Evolutionary conservation across 2,797 vertebrate species (phyloP).

Genomic region (Telmatherina bonti): DNA sequence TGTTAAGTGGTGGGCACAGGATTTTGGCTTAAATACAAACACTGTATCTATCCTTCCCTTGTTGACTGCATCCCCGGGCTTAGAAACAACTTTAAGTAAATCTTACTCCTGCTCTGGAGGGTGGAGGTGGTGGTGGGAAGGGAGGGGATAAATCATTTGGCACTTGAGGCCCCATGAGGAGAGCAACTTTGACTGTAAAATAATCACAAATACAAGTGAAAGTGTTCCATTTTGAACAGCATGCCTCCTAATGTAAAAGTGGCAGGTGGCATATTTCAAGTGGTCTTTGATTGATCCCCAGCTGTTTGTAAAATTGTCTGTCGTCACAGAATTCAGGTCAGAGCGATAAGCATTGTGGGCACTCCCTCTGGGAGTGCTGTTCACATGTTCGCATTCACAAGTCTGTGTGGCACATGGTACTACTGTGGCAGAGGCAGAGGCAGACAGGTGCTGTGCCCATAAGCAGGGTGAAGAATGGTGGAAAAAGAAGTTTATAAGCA

Average conservation of each 20-base stretch:
- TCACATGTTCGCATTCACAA: constrained; percentile 74
- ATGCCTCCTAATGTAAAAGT: constrained; percentile 87
- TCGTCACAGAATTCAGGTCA: constrained; percentile 88
- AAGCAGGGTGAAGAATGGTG: constrained; percentile 9
- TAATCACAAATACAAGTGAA: constrained; percentile 86
- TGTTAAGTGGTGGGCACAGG: constrained; percentile 47
- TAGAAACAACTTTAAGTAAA: constrained; percentile 80
- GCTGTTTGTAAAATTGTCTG: constrained; percentile 88
- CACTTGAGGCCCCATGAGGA: constrained; percentile 80
- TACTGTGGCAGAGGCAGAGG: constrained; percentile 25
- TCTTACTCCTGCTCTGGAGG: constrained; percentile 71
- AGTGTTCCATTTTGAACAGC: constrained; percentile 86
- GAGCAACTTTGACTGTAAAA: constrained; percentile 84
- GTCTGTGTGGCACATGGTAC: constrained; percentile 41
- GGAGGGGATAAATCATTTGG: constrained; percentile 83
- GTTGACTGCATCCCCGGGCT: constrained; percentile 76
- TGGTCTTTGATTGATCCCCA: constrained; percentile 87
- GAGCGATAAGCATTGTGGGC: constrained; percentile 85
- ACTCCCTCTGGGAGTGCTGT: constrained; percentile 74
- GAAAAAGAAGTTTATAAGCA: constrained; percentile 7
- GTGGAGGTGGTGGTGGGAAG: constrained; percentile 68
- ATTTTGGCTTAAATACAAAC: constrained; percentile 78
- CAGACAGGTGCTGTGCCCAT: not conserved
- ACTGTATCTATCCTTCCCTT: constrained; percentile 69
- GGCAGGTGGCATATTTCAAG: constrained; percentile 86